Percentiles rank a stretch among this genome's conserved stretches.
Evolutionary conservation across 2,113 vertebrate species (phyloP).

Genomic region (Barbus barbus): DNA sequence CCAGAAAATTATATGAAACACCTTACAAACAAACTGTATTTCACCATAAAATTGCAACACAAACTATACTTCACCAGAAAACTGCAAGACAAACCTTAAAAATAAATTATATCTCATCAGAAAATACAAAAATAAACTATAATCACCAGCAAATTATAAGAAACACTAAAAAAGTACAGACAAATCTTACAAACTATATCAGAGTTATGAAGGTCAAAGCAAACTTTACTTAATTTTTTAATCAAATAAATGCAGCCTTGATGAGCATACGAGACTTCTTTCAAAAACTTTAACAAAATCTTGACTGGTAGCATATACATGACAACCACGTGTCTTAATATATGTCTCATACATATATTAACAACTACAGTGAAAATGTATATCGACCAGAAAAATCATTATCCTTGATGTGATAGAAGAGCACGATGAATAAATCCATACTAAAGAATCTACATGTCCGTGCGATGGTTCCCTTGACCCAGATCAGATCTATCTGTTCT

Average conservation of each 20-base stretch:
- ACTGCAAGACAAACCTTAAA: not conserved
- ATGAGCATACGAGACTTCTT: not conserved
- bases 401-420: not conserved
- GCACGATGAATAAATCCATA: constrained; percentile 8
- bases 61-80: not conserved
- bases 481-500: constrained; percentile 13
- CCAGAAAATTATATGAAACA: not conserved
- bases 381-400: not conserved
- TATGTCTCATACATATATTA: not conserved
- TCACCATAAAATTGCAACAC: not conserved
- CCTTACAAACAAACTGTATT: not conserved
- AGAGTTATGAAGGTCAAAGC: not conserved
- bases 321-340: not conserved
- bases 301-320: not conserved
- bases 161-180: not conserved
- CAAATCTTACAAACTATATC: not conserved
- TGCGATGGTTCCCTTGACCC: constrained; percentile 12
- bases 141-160: no score
- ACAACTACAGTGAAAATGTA: not conserved
- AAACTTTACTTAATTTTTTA: not conserved
- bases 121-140: no score
- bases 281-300: not conserved
- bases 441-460: constrained; percentile 1
- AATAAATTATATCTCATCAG: not conserved
- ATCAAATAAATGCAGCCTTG: not conserved